Base-by-base conservation (phyloP, 2,888 invertebrate species). In the Omphaloscelis lunosa region DNA sequence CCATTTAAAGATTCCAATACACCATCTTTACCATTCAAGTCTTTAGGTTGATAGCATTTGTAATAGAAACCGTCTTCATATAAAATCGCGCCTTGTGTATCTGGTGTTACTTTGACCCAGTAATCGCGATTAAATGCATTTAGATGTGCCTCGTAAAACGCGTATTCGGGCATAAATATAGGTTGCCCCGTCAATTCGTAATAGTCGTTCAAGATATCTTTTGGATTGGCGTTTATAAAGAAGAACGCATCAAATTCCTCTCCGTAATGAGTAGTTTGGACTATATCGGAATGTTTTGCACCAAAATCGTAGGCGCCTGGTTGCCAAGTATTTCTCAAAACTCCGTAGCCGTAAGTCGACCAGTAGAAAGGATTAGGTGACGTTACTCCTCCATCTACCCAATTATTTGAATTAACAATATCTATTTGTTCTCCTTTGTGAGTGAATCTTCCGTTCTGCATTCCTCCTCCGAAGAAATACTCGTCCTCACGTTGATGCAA, bases 291-390 rank as follows among this genome's bases (percentile, higher is more conserved):
- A 45, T 88, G 85, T 70, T 91, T 84, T 0, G 86, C 81, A 34
- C 95, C 95, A 80, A 96, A 96, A 85, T 96, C 94, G 72, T 96
- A 96, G 67, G 83, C 62, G 4, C 96, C 96, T 27, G 92, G 91
- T 83, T 95, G 92, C 96, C 96, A 96, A 34, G 96, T 96, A 77
- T 96, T 95, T 86, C 96, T 93, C 23, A 96, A 83, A 27, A 96
- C 86, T 6, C 95, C 96, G 73, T 96, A 96, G 12, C 96, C 96
- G 63, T 91, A 88, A 15, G 95, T 90, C 0, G 96, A 96, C 96
- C 96, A 96, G 81, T 93, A 96, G 82, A 96, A 96, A 0, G 96
- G 96, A 77, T 92, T 94, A 2, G 96, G 96, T 5, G 96, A 96
- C 2, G 96, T 90, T 0, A 96, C 95, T 2, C 95, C 96, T 15